Evolutionary conservation across 2,888 invertebrate genomes (phyloP).

Genomic region (Sarcophaga carnaria): DNA sequence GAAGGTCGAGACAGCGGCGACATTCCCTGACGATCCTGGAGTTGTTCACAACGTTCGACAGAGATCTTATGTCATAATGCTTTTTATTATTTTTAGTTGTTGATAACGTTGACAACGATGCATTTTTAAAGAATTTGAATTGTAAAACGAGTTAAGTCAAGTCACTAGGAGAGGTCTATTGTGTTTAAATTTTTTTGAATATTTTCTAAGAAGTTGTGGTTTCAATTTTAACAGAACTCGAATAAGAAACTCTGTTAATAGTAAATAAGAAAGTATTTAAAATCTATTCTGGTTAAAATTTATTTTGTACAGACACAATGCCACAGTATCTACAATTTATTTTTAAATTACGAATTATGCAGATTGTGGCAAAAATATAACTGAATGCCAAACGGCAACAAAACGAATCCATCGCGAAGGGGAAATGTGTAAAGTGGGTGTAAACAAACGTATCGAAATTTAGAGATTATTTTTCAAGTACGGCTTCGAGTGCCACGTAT

Average conservation of each 20-base stretch:
- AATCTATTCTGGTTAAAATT: too few relatives aligned
- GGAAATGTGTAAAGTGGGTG: conserved; percentile 79
- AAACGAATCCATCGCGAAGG: neutral
- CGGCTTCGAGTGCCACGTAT: neutral
- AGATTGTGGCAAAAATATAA: conserved; percentile 34
- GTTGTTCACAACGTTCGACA: too few relatives aligned
- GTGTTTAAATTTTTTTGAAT: neutral
- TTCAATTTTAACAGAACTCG: neutral
- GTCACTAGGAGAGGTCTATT: neutral
- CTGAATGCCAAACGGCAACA: neutral
- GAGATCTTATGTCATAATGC: too few relatives aligned
- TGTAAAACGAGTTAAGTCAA: neutral
- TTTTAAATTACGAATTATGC: conserved; percentile 25
- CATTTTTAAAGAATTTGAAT: too few relatives aligned
- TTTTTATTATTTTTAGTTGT: too few relatives aligned
- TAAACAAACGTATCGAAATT: conserved; percentile 75
- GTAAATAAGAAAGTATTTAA: too few relatives aligned
- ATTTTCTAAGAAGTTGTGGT: neutral
- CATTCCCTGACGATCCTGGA: too few relatives aligned
- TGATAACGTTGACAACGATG: too few relatives aligned
- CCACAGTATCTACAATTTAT: neutral
- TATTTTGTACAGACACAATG: too few relatives aligned
- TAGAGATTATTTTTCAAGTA: conserved; percentile 46
- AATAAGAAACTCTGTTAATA: too few relatives aligned
- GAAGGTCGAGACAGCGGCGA: too few relatives aligned